Evolutionary conservation across 2,888 invertebrate species (phyloP), one percentile per base, ranked within the genome.

Genomic region (Eugnorisma glareosa): DNA sequence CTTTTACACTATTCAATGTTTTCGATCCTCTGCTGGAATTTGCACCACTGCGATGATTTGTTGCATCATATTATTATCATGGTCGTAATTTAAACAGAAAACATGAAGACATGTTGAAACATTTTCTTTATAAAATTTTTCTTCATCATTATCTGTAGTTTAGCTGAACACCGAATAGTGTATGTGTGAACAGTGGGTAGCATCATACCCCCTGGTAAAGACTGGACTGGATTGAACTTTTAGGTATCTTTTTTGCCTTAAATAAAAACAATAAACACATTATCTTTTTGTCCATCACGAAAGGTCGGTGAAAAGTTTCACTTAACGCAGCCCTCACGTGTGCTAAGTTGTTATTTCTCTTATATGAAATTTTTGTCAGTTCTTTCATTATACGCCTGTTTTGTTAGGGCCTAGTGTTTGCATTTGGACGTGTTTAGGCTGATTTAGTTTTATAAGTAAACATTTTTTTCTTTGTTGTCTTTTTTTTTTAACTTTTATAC

Each of bases 261-360:
- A 43, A 67, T 67, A 74, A 64, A 31, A 68, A 79, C 13, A 68
- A 71, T 69, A 73, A 84, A 69, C 48, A 31, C 40, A 64, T 71
- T 68, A 71, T 77, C 57, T 31, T 18, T 43, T 35, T 31, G n/a
- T 37, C 59, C 77, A 28, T 61, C 54, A 61, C 67, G 71, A 67
- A 24, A 75, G 24, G 40, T 79, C 51, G 15, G 40, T 67, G 67
- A 73, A 24, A 73, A 82, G 75, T 79, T 71, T 68, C 70, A 76
- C 71, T 84, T 68, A 79, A 73, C 11, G n/a, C 63, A 67, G 13
- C 63, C 67, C 37, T 57, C 40, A 71, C 78, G 70, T 48, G n/a
- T 15, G 28, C 21, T 67, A 75, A 84, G 73, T 51, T 73, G 73
- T 84, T 84, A 77, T 84, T 81, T 71, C 45, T 64, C n/a, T n/a